Conservation (phyloP, 1,140 invertebrate species). For the Habropoda laboriosa region DNA sequence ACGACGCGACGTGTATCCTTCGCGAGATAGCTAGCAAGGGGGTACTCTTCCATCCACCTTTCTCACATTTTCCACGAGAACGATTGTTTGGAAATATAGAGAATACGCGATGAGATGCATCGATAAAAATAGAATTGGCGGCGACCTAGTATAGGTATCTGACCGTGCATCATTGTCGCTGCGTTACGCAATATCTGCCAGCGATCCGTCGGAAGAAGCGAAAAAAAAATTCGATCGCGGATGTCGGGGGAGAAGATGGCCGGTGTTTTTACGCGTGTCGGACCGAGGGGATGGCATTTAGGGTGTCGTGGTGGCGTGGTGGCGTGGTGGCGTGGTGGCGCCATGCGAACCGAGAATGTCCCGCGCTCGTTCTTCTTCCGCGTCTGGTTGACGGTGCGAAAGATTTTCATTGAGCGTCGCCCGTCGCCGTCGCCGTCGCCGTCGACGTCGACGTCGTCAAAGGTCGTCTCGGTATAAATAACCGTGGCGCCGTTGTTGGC, state of each 20-base stretch:
- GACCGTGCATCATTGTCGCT: conserved; percentile 4
- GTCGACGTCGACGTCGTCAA: conserved; percentile 68
- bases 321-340: conserved; percentile 35
- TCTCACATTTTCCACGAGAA: neutral
- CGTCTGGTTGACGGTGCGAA: conserved; percentile 46
- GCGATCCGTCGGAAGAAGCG: neutral
- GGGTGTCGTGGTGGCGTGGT: conserved; percentile 41
- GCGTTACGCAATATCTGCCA: neutral
- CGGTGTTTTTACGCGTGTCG: neutral
- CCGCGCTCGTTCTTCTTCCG: conserved; percentile 34
- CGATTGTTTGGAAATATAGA: neutral
- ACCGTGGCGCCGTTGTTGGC: conserved; percentile 66
- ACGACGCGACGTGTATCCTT: conserved; percentile 21
- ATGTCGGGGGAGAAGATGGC: neutral
- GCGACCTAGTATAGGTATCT: neutral
- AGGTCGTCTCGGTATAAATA: conserved; percentile 73
- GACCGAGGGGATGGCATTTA: conserved; percentile 56
- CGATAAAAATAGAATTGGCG: conserved; percentile 21
- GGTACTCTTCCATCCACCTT: neutral
- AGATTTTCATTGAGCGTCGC: conserved; percentile 65
- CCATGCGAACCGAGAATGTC: conserved; percentile 21
- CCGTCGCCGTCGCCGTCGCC: too few species aligned
- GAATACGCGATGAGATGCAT: neutral
- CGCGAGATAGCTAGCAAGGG: neutral
- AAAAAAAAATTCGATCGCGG: neutral